Evolutionary conservation across 2,888 invertebrate species (phyloP), one percentile per base, ranked within the genome.

Genomic region (Ophion ellenae): DNA sequence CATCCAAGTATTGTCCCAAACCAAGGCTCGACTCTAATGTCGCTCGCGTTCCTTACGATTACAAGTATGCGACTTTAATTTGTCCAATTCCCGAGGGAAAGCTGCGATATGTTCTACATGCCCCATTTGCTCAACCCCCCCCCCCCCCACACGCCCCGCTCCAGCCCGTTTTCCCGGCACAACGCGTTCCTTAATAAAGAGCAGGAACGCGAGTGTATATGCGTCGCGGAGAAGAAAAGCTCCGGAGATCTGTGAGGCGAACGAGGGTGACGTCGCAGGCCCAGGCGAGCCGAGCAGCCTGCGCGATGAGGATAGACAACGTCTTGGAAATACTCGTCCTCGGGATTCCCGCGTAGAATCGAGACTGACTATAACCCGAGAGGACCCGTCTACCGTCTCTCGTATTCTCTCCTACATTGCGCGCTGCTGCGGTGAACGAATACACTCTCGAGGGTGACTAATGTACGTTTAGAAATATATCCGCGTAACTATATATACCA

Each of bases 131-230:
- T 40, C 6, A 40, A 9, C 40, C 9, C 40, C 40, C 40, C 40
- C 40, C 40, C 40, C 40, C 40, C 40, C 40, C 40, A 2, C 9
- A 7, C 40, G 7, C 40, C 40, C 40, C 40, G 4, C 53, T 2
- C 17, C 53, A 2, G 2, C 17, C 73, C 74, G 66, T 59, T 73
- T 74, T 73, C 73, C 66, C 73, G 73, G 70, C 53, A 24, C 75
- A 84, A 17, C 5, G 73, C 63, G 79, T 79, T 83, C 82, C 79
- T 85, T 82, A 85, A 85, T 83, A 83, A 85, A 85, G 75, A 75
- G 79, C 70, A 66, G 40, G 79, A 85, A 79, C 78, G 75, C 80
- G 53, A 53, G 17, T 53, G 53, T 80, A 66, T 40, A 9, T 40
- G 7, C 40, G 9, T 1, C 57, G 75, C 70, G 83, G 17, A 17